phyloP scores from a whole-genome alignment of 2,113 vertebrate genomes.

The Vidua macroura region DNA sequence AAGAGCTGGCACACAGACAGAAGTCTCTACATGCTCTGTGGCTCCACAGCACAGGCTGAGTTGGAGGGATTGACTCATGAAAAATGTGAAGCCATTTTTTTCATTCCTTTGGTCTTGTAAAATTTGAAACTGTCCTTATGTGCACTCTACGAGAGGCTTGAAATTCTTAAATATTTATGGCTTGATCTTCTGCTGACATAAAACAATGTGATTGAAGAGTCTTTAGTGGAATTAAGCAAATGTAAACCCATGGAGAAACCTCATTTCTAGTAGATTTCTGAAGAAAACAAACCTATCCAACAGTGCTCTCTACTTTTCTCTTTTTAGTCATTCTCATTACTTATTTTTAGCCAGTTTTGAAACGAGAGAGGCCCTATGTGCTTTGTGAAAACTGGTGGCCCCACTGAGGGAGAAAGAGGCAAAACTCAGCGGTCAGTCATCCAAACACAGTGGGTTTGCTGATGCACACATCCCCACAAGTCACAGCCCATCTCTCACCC shows the following conservation, averaged over 20 bases:
- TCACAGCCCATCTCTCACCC: neutral
- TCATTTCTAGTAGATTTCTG: neutral
- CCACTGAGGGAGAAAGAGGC: neutral
- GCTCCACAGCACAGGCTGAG: neutral
- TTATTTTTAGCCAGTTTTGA: neutral
- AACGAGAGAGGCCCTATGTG: neutral
- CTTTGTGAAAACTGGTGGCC: neutral
- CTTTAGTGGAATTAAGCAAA: conserved; percentile 6
- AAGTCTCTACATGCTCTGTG: neutral
- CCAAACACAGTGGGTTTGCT: neutral
- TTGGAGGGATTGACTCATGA: neutral
- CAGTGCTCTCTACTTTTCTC: neutral
- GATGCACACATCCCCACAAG: neutral
- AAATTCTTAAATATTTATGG: conserved; percentile 42
- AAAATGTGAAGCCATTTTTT: neutral
- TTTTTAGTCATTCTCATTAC: neutral
- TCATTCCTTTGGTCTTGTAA: conserved; percentile 23
- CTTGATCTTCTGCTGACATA: neutral
- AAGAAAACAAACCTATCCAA: neutral
- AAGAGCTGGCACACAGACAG: neutral
- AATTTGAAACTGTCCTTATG: conserved; percentile 8
- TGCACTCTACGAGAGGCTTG: neutral
- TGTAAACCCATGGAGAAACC: neutral
- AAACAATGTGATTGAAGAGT: neutral
- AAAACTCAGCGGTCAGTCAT: neutral